Evolutionary conservation across 2,113 vertebrate species (phyloP).

Genomic region (Trichechus manatus): DNA sequence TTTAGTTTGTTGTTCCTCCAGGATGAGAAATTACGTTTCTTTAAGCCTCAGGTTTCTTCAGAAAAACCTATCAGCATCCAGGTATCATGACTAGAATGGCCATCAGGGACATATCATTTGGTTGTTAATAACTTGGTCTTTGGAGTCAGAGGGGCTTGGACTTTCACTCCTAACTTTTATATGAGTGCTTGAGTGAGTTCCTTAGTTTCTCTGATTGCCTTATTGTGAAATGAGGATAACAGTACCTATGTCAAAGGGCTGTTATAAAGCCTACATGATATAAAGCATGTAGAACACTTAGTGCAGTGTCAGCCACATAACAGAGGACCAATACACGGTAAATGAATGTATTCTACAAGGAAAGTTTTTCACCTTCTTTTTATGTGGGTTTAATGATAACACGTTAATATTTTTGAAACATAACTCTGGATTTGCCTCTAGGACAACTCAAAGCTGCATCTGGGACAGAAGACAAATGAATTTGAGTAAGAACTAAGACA

Average conservation of each 20-base stretch:
- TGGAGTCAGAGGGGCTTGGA: background rate
- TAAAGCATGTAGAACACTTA: background rate
- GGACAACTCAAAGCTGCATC: background rate
- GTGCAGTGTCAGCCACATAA: background rate
- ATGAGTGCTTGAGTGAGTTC: background rate
- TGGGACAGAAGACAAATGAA: conserved; percentile 63
- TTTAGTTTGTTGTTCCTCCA: background rate
- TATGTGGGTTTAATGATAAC: background rate
- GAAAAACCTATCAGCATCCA: background rate
- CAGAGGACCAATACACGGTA: background rate
- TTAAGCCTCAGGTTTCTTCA: background rate
- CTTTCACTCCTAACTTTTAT: background rate
- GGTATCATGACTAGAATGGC: background rate
- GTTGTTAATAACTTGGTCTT: background rate
- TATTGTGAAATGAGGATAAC: background rate
- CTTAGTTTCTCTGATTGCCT: background rate
- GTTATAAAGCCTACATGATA: background rate
- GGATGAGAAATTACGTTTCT: background rate
- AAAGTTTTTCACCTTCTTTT: background rate
- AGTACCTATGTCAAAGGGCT: background rate
- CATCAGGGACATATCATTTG: background rate
- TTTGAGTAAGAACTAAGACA: conserved; percentile 59
- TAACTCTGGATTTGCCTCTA: conserved; percentile 23
- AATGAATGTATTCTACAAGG: background rate
- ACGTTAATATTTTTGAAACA: conserved; percentile 19